Evolutionary conservation across 2,888 invertebrate species (phyloP), one percentile per base, ranked within the genome.

Genomic region (Brachylomia viminalis): DNA sequence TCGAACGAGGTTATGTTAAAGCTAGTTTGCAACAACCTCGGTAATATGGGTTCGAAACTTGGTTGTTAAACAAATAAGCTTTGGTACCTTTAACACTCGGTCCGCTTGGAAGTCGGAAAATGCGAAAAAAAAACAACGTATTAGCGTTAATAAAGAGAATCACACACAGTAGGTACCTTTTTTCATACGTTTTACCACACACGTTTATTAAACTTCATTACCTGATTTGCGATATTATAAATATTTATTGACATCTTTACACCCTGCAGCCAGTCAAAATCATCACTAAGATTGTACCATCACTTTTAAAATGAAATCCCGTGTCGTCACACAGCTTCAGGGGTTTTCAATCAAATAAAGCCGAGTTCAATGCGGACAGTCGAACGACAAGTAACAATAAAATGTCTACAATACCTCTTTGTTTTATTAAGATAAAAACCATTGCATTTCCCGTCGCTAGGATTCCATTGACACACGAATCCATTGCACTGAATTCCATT

Each of bases 401-500:
- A 54, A 77, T 20, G 15, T 11, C 38, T 20, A 54, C 52, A 79
- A 79, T 49, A 49, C 45, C 45, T 23, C 30, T 77, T 80, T 72
- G 61, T 80, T 54, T 62, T 30, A 73, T 73, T 52, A 15, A 15
- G 7, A 15, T 73, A 42, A 80, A 71, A 59, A 23, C 30, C 1
- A 49, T 42, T 70, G 49, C 42, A 70, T 79, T 42, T 62, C 30
- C 27, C 20, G 38, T 52, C 23, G 17, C 27, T 17, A 52, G 33
- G 17, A 33, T n/a, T 20, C 27, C 23, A 23, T 27, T 27, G n/a
- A 1, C 7, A 38, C 15, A 20, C 20, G n/a, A n/a, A n/a, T n/a
- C n/a, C n/a, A 77, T 67, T 27, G 49, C n/a, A n/a, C n/a, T n/a
- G n/a, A n/a, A n/a, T n/a, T n/a, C n/a, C n/a, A 76, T 45, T 23